Evolutionary conservation across 2,888 invertebrate species (phyloP).

Genomic region (Drosophila ustulata): DNA sequence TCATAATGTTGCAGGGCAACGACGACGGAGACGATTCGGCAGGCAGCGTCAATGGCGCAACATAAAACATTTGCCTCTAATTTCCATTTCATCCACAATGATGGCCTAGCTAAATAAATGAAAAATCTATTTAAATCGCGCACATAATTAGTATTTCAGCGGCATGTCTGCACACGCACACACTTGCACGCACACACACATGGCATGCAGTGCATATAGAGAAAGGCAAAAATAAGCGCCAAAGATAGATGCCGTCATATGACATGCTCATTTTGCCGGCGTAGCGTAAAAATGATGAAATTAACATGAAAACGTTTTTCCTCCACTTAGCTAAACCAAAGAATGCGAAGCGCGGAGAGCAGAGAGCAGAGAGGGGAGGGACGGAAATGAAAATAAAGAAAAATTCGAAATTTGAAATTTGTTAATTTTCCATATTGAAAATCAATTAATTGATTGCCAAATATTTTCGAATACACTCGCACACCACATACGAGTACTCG

Average conservation of each 20-base stretch:
- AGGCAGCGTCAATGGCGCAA: conserved; percentile 67
- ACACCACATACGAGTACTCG: background rate
- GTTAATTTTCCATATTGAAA: conserved; percentile 62
- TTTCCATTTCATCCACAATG: conserved; percentile 72
- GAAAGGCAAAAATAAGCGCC: conserved; percentile 57
- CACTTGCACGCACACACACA: conserved; percentile 20
- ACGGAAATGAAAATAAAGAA: conserved; percentile 27
- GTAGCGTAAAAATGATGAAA: conserved; percentile 74
- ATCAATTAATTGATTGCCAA: conserved; percentile 78
- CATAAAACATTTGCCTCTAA: conserved; percentile 79
- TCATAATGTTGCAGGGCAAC: conserved; percentile 17
- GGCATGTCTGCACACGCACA: conserved; percentile 63
- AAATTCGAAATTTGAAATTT: conserved; percentile 8
- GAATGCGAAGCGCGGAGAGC: conserved; percentile 29
- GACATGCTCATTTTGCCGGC: conserved; percentile 74
- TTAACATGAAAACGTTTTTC: conserved; percentile 67
- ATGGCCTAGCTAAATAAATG: conserved; percentile 78
- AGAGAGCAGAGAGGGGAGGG: background rate
- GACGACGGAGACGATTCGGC: conserved; percentile 11
- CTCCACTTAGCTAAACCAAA: conserved; percentile 20
- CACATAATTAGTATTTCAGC: conserved; percentile 82
- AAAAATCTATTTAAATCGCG: conserved; percentile 81
- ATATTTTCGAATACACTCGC: conserved; percentile 44
- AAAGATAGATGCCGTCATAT: conserved; percentile 66
- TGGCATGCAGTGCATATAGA: conserved; percentile 15